A percentile compares a stretch with the other conserved stretches of the same genome.
These are phyloP conservation scores for Ploceus nigricollis DNA, from an alignment of 2,113 vertebrate species.

Conservation along the genomic window DNA sequence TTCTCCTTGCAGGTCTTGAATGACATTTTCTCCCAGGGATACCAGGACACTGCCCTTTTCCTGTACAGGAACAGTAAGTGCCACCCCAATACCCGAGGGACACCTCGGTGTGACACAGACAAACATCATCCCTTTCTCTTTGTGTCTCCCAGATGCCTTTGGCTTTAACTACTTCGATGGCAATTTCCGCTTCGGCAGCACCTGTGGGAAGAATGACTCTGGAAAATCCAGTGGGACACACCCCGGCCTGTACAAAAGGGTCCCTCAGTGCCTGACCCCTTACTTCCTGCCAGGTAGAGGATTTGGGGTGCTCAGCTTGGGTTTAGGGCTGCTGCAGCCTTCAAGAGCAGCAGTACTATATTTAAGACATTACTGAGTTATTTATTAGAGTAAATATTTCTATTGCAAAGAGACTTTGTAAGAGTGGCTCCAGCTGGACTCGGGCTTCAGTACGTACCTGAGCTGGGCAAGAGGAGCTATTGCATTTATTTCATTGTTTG, in stretches of 20 bases:
- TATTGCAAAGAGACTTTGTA: neutral
- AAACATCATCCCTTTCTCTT: neutral
- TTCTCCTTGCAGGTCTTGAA: slow-evolving; percentile 66
- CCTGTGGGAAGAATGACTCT: neutral
- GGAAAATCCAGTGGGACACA: accelerated
- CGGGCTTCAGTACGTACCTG: neutral
- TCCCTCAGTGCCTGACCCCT: neutral
- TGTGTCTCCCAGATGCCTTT: neutral
- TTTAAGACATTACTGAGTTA: neutral
- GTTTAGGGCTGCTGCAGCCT: neutral
- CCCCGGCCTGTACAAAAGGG: neutral
- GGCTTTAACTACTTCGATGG: slow-evolving; percentile 17
- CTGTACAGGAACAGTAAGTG: slow-evolving; percentile 76
- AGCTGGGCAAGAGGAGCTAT: neutral
- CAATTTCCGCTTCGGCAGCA: slow-evolving; percentile 48
- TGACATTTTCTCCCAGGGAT: slow-evolving; percentile 72
- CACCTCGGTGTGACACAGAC: neutral
- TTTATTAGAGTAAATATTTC: neutral
- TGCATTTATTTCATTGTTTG: neutral
- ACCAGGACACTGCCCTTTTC: slow-evolving; percentile 72
- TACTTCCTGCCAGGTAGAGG: slow-evolving; percentile 42
- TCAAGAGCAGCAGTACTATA: neutral
- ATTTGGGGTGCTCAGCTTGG: neutral
- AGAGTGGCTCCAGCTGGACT: neutral
- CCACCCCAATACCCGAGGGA: neutral